Base-by-base conservation (phyloP, 2,888 invertebrate species). In the Timema cristinae region DNA sequence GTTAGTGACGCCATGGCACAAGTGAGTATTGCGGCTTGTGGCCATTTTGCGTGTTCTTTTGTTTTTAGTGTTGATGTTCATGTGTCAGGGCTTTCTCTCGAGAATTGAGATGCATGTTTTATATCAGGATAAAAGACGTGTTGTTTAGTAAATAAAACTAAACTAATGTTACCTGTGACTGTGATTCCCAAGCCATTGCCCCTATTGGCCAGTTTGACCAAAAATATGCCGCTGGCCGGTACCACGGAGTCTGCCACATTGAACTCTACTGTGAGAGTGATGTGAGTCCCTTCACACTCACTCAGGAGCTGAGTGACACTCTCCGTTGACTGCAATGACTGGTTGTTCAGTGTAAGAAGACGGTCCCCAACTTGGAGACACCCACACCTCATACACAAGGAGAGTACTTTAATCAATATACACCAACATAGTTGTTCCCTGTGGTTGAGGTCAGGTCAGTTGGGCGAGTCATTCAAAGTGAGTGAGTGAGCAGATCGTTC, bases 171-270 rank as follows among this genome's bases (percentile, higher is more conserved):
- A 88, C 93, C 91, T 80, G 91, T 93, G 8, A 97, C 91, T n/a
- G 94, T 95, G 56, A 97, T 90, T 5, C 97, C 97, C 13, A 97
- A 85, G 6, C 94, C 94, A 49, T 82, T 90, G 77, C 91, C 90
- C 75, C 82, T 81, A 77, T 84, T 85, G 6, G 94, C 91, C 69
- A 97, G 85, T 81, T 95, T 93, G 0, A 98, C 95, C 75, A 91
- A 93, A 80, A 96, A 97, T 0, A 95, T 91, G 0, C 96, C 96
- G 77, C 93, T 93, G 7, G 93, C 91, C 2, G 96, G 95, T 75
- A 95, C 93, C 66, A 96, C 94, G 0, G 94, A 90, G 76, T 96
- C 95, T 10, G 94, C 92, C 81, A 96, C 94, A 83, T 93, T 94
- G 81, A 96, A 96, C 80, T 96, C 95, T 1, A 93, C 88, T 77